phyloP scores from a whole-genome alignment of 1,140 invertebrate genomes.

The Phortica variegata region DNA sequence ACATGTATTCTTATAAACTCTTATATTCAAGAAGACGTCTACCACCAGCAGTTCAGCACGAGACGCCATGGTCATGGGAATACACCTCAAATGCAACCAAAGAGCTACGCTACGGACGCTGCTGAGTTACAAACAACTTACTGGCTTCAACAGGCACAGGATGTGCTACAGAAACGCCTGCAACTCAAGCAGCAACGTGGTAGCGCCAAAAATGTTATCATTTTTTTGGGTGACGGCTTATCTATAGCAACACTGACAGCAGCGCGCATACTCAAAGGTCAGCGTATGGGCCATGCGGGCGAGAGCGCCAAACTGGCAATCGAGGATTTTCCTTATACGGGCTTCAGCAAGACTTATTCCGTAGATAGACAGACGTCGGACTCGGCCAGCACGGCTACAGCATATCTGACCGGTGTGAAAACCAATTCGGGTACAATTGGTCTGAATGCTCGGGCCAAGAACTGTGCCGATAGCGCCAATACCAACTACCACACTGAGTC shows the following conservation, averaged over 20 bases:
- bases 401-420: constrained; percentile 74
- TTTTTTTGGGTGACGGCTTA: constrained; percentile 79
- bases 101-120: too few relatives aligned
- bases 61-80: too few relatives aligned
- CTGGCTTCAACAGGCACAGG: constrained; percentile 31
- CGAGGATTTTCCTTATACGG: constrained; percentile 73
- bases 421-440: constrained; percentile 67
- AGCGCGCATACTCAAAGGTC: constrained; percentile 67
- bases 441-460: constrained; percentile 63
- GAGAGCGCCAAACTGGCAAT: constrained; percentile 72
- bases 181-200: background rate
- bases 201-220: constrained; percentile 70
- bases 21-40: too few relatives aligned
- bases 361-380: constrained; percentile 78
- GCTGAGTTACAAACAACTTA: constrained; percentile 8
- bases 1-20: too few relatives aligned
- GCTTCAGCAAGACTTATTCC: constrained; percentile 68
- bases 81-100: too few relatives aligned
- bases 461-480: constrained; percentile 65
- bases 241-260: constrained; percentile 71
- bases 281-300: constrained; percentile 59
- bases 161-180: constrained; percentile 23
- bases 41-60: too few relatives aligned
- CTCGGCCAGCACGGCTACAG: constrained; percentile 72
- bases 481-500: constrained; percentile 62